Evolutionary conservation across 2,888 invertebrate species (phyloP).

Genomic region (Seladonia tumulorum): DNA sequence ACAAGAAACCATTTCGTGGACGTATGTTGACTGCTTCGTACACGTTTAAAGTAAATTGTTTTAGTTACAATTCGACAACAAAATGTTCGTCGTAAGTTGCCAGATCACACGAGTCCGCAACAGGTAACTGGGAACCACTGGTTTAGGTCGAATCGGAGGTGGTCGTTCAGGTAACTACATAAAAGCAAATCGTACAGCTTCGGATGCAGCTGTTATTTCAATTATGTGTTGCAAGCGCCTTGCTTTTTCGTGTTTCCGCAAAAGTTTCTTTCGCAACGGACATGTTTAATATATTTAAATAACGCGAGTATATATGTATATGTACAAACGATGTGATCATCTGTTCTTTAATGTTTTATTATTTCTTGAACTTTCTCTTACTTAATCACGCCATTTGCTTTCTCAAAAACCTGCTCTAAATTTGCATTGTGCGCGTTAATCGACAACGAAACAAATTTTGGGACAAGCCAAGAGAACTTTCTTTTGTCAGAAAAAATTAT

Average conservation of each 20-base stretch:
- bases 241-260: neutral
- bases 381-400: no score
- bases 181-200: slow-evolving; percentile 15
- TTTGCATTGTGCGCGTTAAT: no score
- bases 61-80: neutral
- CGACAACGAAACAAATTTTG: neutral
- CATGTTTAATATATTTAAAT: no score
- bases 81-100: neutral
- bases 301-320: neutral
- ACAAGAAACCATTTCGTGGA: neutral
- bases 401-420: no score
- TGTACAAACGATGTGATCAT: no score
- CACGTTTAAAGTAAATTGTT: neutral
- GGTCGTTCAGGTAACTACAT: slow-evolving; percentile 14
- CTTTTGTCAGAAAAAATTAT: no score
- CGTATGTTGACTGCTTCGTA: neutral
- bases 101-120: neutral
- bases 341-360: no score
- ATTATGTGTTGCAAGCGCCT: neutral
- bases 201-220: slow-evolving; percentile 14
- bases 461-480: no score
- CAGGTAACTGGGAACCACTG: slow-evolving; percentile 17
- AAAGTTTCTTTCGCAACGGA: neutral
- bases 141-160: slow-evolving; percentile 6
- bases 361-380: no score